Percentiles rank a stretch among this genome's conserved stretches.
Conservation (phyloP, 2,113 vertebrate genomes). For the Mesembrinibis cayennensis region DNA sequence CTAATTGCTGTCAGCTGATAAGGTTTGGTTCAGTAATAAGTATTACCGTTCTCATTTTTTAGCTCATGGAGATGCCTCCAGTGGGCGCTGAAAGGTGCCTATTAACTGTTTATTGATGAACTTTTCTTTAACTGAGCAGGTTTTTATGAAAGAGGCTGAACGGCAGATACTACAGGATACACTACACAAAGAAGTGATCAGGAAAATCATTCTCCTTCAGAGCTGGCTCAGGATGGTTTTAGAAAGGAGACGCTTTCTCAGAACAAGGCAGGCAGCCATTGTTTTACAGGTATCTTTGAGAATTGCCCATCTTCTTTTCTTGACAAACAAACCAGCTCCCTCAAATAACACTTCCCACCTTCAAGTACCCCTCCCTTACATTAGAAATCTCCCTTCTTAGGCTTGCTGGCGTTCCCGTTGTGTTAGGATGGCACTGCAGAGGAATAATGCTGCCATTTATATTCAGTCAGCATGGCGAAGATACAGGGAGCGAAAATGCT, state of each 20-base stretch:
- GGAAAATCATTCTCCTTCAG: constrained; percentile 92
- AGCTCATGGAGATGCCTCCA: not conserved
- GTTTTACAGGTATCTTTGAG: constrained; percentile 83
- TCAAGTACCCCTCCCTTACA: not conserved
- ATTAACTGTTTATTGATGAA: not conserved
- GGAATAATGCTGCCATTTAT: constrained; percentile 64
- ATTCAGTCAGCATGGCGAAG: constrained; percentile 89
- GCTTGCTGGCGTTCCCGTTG: constrained; percentile 79
- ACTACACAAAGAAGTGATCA: constrained; percentile 92
- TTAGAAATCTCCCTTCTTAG: constrained; percentile 13
- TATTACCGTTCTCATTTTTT: not conserved
- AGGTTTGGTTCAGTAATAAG: not conserved
- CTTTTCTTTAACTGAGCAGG: constrained; percentile 69
- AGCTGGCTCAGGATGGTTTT: constrained; percentile 87
- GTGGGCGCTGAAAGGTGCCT: not conserved
- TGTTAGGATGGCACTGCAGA: constrained; percentile 44
- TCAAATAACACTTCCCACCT: not conserved
- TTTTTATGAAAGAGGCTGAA: constrained; percentile 94
- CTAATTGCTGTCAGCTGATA: not conserved
- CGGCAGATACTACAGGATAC: constrained; percentile 89
- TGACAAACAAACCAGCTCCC: not conserved
- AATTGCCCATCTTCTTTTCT: not conserved
- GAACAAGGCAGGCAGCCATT: constrained; percentile 76
- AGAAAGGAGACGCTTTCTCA: constrained; percentile 84
- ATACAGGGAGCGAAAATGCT: constrained; percentile 68